phyloP scores from a whole-genome alignment of 2,888 invertebrate species.

The Gandaritis pyraliata region DNA sequence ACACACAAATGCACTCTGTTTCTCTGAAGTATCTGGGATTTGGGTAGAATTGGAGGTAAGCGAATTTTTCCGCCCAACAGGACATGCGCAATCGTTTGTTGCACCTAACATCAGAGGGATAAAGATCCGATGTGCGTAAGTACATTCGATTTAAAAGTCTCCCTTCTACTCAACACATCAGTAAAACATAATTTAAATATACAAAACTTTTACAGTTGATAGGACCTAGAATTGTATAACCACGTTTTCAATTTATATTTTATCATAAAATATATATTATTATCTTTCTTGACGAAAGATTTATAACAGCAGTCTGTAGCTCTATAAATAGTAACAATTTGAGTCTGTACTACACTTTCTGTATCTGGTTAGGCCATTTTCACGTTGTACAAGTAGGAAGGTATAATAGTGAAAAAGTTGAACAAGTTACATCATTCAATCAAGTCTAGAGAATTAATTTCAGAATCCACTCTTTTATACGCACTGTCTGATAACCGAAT shows the following conservation, averaged over 20 bases:
- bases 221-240: conserved; percentile 29
- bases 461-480: too few relatives aligned
- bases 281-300: conserved; percentile 35
- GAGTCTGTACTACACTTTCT: conserved; percentile 2
- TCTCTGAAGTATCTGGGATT: too few relatives aligned
- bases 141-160: neutral
- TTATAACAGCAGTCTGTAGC: conserved; percentile 44
- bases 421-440: too few relatives aligned
- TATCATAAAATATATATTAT: conserved; percentile 42
- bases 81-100: too few relatives aligned
- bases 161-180: conserved; percentile 1
- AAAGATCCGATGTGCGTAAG: too few relatives aligned
- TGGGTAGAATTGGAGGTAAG: too few relatives aligned
- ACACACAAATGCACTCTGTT: too few relatives aligned
- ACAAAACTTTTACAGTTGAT: neutral
- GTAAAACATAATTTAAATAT: neutral
- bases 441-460: too few relatives aligned
- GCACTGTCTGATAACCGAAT: too few relatives aligned
- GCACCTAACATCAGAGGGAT: too few relatives aligned
- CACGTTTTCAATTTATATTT: conserved; percentile 29
- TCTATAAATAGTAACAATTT: conserved; percentile 36
- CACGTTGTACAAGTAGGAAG: neutral
- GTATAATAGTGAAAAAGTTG: too few relatives aligned
- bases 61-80: too few relatives aligned
- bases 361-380: neutral